Evolutionary conservation across 2,113 vertebrate genomes (phyloP).

Genomic region (Cryptotis parvus): DNA sequence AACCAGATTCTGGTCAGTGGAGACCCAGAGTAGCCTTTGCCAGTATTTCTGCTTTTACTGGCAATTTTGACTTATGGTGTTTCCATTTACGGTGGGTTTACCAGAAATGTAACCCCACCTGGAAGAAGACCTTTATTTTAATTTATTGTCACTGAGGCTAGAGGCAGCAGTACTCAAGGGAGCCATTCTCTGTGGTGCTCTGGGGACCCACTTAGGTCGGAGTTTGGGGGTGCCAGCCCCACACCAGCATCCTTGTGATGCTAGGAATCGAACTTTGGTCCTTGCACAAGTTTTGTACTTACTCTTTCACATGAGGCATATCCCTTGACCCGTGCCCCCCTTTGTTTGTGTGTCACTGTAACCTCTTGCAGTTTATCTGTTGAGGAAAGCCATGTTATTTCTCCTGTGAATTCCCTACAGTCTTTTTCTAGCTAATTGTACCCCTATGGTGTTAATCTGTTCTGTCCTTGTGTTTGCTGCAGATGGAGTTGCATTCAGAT

Average conservation of each 20-base stretch:
- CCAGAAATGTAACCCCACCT: background rate
- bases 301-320: too few relatives aligned
- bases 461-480: background rate
- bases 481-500: background rate
- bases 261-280: too few relatives aligned
- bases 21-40: background rate
- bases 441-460: background rate
- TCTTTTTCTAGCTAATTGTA: background rate
- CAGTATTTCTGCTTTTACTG: too few relatives aligned
- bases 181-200: too few relatives aligned
- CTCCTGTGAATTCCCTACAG: background rate
- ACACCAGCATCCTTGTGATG: too few relatives aligned
- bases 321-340: background rate
- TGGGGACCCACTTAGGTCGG: too few relatives aligned
- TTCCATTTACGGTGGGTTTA: background rate
- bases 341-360: too few relatives aligned
- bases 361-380: background rate
- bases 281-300: too few relatives aligned
- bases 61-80: background rate
- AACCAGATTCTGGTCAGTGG: background rate
- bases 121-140: background rate
- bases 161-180: too few relatives aligned
- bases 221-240: too few relatives aligned
- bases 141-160: too few relatives aligned
- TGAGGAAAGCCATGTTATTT: constrained; percentile 13